A percentile compares a stretch with the other conserved stretches of the same genome.
Conservation (phyloP, 2,113 vertebrate species). For the Zingel zingel region DNA sequence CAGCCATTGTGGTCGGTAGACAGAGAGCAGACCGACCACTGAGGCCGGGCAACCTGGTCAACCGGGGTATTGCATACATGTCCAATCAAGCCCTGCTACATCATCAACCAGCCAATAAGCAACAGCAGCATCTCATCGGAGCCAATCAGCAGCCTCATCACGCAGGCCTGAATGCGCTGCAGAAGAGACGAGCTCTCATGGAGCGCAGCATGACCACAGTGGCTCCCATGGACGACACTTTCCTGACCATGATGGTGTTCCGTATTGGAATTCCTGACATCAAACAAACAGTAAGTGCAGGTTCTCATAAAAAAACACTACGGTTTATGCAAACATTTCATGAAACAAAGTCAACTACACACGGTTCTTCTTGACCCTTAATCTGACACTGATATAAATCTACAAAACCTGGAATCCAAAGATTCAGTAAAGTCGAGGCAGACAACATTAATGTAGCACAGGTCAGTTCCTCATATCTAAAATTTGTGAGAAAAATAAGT, state of each 20-base stretch:
- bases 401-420: not conserved
- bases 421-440: not conserved
- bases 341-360: not conserved
- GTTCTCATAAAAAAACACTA: constrained; percentile 7
- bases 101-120: constrained; percentile 80
- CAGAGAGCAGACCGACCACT: constrained; percentile 77
- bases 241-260: constrained; percentile 92
- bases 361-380: not conserved
- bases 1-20: constrained; percentile 82
- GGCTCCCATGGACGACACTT: constrained; percentile 84
- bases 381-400: not conserved
- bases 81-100: constrained; percentile 72
- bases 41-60: constrained; percentile 73
- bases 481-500: not conserved
- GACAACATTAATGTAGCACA: too few species aligned
- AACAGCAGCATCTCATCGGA: constrained; percentile 66
- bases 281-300: constrained; percentile 91
- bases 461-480: not conserved
- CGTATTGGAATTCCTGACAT: constrained; percentile 94
- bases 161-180: constrained; percentile 72
- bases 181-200: constrained; percentile 84
- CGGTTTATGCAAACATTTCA: not conserved
- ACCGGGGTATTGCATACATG: constrained; percentile 68
- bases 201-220: constrained; percentile 90
- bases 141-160: constrained; percentile 76